Evolutionary conservation across 1,140 invertebrate species (phyloP), one percentile per base, ranked within the genome.

Genomic region (Rhopalosiphum padi): DNA sequence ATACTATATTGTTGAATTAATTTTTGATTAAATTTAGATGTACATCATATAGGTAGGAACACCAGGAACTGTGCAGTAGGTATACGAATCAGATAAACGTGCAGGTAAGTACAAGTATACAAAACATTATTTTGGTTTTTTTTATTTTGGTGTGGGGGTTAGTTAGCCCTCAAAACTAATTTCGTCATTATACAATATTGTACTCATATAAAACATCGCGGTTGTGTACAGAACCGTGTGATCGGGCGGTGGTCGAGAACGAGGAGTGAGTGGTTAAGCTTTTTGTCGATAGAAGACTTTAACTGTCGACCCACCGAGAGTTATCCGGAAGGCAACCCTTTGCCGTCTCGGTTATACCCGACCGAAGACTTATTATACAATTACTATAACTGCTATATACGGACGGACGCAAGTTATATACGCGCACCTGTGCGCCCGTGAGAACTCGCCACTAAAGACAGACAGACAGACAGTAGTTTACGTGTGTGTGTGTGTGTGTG

Each of bases 351-450:
- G 46, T n/a, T 87, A 68, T 68, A 88, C 46, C 41, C 11, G 22
- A 37, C 22, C 46, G 30, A 88, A 48, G 46, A 88, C 86, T n/a
- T 77, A 77, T 77, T 77, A 77, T 77, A 46, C 85, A 11, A 25
- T n/a, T 77, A 77, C 23, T 41, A 18, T 86, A 46, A 86, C 41
- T 46, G 5, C 41, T 88, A 35, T 88, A 35, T n/a, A 88, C 87
- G 7, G 18, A 88, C 46, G 9, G 30, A 51, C 87, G 3, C 30
- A 83, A 37, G 11, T 37, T 37, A 37, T 46, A 53, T 53, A 37
- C 22, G 88, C 88, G 51, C 88, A 89, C 88, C 88, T 89, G 88
- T 89, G 88, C n/a, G 51, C 88, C 35, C 88, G 88, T 89, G 88
- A 89, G 88, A 89, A 89, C 85, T 46, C 25, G 88, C 35, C 48